phyloP scores from a whole-genome alignment of 1,140 invertebrate genomes.

The Drosophila dunni region DNA sequence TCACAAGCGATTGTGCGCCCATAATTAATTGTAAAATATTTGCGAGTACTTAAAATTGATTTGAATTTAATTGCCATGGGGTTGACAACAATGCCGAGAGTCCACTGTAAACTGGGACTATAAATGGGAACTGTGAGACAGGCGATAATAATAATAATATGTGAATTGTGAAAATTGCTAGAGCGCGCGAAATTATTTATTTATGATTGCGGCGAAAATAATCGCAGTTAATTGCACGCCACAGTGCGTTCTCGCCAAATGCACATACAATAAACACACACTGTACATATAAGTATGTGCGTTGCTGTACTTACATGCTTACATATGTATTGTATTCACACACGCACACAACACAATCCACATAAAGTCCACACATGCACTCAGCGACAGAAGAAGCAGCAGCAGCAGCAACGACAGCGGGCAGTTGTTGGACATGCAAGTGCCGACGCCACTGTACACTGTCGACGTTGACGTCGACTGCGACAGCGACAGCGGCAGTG shows the following conservation, averaged over 20 bases:
- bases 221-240: conserved; percentile 83
- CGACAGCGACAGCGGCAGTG: conserved; percentile 58
- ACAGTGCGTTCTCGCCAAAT: conserved; percentile 42
- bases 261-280: conserved; percentile 4
- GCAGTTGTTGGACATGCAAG: conserved; percentile 41
- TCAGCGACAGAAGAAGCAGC: conserved; percentile 12
- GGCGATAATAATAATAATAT: conserved; percentile 61
- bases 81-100: background rate
- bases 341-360: conserved; percentile 47
- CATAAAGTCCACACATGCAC: conserved; percentile 38
- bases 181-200: conserved; percentile 83
- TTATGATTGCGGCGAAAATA: conserved; percentile 84
- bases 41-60: conserved; percentile 84
- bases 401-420: conserved; percentile 45
- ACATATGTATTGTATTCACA: conserved; percentile 35
- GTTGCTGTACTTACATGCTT: conserved; percentile 18
- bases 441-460: conserved; percentile 9
- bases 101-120: conserved; percentile 3
- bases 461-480: background rate
- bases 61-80: conserved; percentile 79
- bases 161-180: conserved; percentile 74
- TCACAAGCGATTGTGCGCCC: conserved; percentile 66
- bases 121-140: background rate
- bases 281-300: conserved; percentile 17
- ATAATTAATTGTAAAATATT: conserved; percentile 83